Evolutionary conservation across 2,888 invertebrate species (phyloP).

Genomic region (Drosophila neotestacea): DNA sequence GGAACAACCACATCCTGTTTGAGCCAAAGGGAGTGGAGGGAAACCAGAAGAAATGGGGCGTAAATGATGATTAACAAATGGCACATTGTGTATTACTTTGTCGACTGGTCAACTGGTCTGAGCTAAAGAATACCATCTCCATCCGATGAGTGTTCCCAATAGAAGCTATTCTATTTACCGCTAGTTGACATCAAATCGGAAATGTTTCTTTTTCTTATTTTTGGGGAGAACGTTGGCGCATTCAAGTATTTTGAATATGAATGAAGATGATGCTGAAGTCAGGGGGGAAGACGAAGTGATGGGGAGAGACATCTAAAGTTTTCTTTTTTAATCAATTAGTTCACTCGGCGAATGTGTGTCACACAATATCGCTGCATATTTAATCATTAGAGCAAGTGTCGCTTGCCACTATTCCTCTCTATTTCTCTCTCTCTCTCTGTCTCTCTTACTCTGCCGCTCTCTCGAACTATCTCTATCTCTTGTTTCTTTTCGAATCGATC

Average conservation of each 20-base stretch:
- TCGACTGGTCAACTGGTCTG: slow-evolving; percentile 14
- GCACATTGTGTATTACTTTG: slow-evolving; percentile 29
- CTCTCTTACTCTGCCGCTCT: not conserved
- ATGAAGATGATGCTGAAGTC: slow-evolving; percentile 31
- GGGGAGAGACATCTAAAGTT: slow-evolving; percentile 31
- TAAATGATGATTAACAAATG: slow-evolving; percentile 34
- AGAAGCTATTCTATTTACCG: slow-evolving; percentile 73
- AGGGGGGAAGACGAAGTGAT: not conserved
- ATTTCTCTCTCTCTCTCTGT: slow-evolving; percentile 9
- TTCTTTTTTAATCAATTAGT: slow-evolving; percentile 76
- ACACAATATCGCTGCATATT: slow-evolving; percentile 66
- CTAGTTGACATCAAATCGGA: slow-evolving; percentile 80
- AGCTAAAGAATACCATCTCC: not conserved
- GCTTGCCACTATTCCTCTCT: slow-evolving; percentile 17
- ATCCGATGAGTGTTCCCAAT: slow-evolving; percentile 53
- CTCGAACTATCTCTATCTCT: slow-evolving; percentile 8
- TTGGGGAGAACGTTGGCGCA: slow-evolving; percentile 63
- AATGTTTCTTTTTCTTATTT: slow-evolving; percentile 50
- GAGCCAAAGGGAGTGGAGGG: slow-evolving; percentile 17
- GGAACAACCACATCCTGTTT: slow-evolving; percentile 61
- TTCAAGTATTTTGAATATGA: slow-evolving; percentile 67
- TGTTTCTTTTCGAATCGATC: slow-evolving; percentile 13
- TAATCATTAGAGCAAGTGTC: slow-evolving; percentile 65
- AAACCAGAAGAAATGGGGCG: not conserved
- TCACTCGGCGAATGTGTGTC: slow-evolving; percentile 69